phyloP scores from a whole-genome alignment of 2,888 invertebrate genomes.

The Drosophila pseudotakahashii region DNA sequence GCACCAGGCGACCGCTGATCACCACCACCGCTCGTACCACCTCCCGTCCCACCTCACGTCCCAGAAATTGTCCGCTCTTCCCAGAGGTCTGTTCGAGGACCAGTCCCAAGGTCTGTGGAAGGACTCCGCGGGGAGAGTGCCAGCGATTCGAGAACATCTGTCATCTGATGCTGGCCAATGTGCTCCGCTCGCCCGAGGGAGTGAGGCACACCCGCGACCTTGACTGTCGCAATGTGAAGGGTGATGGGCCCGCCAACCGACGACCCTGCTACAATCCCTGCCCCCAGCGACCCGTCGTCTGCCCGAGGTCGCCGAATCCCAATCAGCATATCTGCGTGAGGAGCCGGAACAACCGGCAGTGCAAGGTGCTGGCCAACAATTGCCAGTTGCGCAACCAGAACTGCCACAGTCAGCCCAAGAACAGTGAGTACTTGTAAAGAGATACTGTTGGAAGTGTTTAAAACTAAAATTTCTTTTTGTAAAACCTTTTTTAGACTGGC shows the following conservation, averaged over 20 bases:
- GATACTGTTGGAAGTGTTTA: neutral
- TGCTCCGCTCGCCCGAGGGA: neutral
- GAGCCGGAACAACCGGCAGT: constrained; percentile 37
- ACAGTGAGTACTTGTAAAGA: constrained; percentile 48
- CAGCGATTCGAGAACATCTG: constrained; percentile 64
- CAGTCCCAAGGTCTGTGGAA: constrained; percentile 61
- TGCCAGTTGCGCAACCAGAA: constrained; percentile 65
- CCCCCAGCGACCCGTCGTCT: constrained; percentile 37
- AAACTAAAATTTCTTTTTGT: neutral
- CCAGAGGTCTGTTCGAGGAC: constrained; percentile 43
- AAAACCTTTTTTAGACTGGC: constrained; percentile 54
- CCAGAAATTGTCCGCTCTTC: constrained; percentile 32
- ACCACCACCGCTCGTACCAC: neutral
- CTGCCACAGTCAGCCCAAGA: constrained; percentile 51
- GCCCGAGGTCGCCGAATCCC: constrained; percentile 16
- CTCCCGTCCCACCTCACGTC: neutral
- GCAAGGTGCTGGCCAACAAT: constrained; percentile 57
- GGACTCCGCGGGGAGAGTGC: constrained; percentile 52
- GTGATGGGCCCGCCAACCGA: constrained; percentile 35
- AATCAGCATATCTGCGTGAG: constrained; percentile 56
- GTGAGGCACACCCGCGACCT: constrained; percentile 48
- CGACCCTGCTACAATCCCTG: constrained; percentile 52
- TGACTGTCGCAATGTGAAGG: constrained; percentile 52
- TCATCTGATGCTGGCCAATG: constrained; percentile 48
- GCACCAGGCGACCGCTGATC: neutral